Base-by-base conservation (phyloP, 64 coral and sea anemone species). In the Montipora cactus region DNA sequence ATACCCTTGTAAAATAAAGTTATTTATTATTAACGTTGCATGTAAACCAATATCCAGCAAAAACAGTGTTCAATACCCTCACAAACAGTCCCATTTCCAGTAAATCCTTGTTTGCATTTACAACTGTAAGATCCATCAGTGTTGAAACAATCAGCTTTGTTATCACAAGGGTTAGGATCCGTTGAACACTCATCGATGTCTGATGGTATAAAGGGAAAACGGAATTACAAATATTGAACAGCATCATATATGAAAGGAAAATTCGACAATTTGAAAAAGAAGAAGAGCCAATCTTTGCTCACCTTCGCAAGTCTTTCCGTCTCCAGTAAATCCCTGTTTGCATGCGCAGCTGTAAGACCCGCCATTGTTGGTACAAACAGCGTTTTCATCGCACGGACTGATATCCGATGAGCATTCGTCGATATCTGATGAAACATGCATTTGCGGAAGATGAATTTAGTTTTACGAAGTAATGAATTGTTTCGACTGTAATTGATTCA, bases 261-360 rank as follows among this genome's bases (percentile, higher is more conserved):
- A 37, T 37, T 37, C 37, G 37, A 37, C 37, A 37, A 0, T 37
- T 37, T 37, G 37, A 37, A 37, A 37, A 37, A 37, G 37, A 37
- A 37, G 37, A 37, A 37, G 37, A 37, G 37, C 37, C 37, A 1
- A 37, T 37, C 37, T 37, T 2, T 37, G 37, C 37, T 37, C 37
- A 93, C 91, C 75, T 87, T 62, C 23, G 28, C 83, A 79, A n/a
- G 21, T 1, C 14, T 7, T 81, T 1, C 95, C 95, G 76, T 96
- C 19, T 19, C 95, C 91, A 18, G 81, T 90, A 15, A 79, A 96
- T 19, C 90, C 90, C 15, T 93, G 77, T 28, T 47, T 59, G 76
- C 95, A 96, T 71, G 74, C 55, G 57, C 95, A 96, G 55, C 74
- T 52, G 47, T 89, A 93, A 19, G 95, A 93, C 5, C 95, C 95